These are phyloP conservation scores for Chascanopsetta lugubris DNA, from an alignment of 2,113 vertebrate species.

Conservation along the genomic window DNA sequence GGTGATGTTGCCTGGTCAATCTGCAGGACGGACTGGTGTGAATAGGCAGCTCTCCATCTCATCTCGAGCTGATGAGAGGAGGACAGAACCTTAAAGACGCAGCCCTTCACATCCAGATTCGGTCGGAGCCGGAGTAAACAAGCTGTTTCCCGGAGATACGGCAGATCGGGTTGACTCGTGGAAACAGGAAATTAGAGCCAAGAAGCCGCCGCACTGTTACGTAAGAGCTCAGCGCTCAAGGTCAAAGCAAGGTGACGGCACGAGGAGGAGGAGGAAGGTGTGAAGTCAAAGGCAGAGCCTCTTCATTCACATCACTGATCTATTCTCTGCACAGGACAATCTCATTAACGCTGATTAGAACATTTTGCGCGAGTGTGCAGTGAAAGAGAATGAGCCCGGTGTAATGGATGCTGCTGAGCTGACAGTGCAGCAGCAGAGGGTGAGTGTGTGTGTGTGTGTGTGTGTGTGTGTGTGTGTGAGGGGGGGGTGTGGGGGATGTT, in stretches of 20 bases:
- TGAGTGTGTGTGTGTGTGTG: neutral
- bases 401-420: constrained; percentile 22
- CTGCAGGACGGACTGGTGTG: constrained; percentile 20
- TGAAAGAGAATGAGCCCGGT: constrained; percentile 6
- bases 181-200: constrained; percentile 48
- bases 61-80: constrained; percentile 13
- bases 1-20: constrained; percentile 9
- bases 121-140: constrained; percentile 8
- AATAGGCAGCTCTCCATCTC: constrained; percentile 24
- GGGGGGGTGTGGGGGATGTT: neutral
- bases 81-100: neutral
- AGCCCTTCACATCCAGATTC: constrained; percentile 20
- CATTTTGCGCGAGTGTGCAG: constrained; percentile 16
- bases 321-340: neutral
- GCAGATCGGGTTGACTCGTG: constrained; percentile 41
- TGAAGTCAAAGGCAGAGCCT: constrained; percentile 24
- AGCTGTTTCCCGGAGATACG: constrained; percentile 33
- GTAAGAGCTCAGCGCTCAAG: constrained; percentile 58
- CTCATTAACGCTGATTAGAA: constrained; percentile 2
- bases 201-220: constrained; percentile 49
- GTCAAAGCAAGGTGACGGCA: constrained; percentile 58
- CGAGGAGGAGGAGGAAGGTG: constrained; percentile 1
- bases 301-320: constrained; percentile 17
- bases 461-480: neutral
- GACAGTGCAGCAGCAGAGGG: constrained; percentile 10